phyloP scores from a whole-genome alignment of 2,797 vertebrate species.

The Sylvia borin region DNA sequence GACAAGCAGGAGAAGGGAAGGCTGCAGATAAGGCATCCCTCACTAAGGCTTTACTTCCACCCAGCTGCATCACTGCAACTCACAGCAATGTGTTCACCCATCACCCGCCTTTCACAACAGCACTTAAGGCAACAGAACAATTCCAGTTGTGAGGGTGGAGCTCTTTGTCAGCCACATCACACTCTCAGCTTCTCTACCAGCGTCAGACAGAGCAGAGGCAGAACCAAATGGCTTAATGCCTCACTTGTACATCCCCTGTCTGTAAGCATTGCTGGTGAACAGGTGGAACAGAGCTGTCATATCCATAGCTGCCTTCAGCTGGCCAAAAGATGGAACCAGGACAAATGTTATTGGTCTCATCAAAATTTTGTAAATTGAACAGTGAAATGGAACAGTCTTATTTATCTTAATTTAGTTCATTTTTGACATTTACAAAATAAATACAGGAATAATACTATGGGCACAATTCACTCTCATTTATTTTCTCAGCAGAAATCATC shows the following conservation, averaged over 20 bases:
- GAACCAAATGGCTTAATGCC: neutral
- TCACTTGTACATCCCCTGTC: neutral
- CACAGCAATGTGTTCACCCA: neutral
- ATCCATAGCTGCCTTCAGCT: fast-evolving
- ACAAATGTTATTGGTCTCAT: constrained; percentile 20
- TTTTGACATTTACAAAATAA: constrained; percentile 40
- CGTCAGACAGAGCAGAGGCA: neutral
- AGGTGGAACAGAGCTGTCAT: neutral
- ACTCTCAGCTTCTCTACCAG: neutral
- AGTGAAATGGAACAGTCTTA: neutral
- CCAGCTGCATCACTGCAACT: fast-evolving
- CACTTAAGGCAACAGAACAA: neutral
- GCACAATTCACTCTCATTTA: neutral
- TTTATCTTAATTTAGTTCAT: constrained; percentile 31
- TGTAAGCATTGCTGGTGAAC: neutral
- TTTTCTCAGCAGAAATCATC: neutral
- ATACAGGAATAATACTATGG: neutral
- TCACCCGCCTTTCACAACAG: neutral
- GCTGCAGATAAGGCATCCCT: neutral
- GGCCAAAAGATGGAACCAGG: neutral
- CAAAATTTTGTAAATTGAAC: constrained; percentile 30
- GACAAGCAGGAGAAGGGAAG: neutral
- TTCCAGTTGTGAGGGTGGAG: neutral
- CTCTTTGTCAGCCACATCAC: neutral
- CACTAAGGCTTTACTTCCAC: neutral